Conservation (phyloP, 2,888 invertebrate genomes). For the Acleris emargana region DNA sequence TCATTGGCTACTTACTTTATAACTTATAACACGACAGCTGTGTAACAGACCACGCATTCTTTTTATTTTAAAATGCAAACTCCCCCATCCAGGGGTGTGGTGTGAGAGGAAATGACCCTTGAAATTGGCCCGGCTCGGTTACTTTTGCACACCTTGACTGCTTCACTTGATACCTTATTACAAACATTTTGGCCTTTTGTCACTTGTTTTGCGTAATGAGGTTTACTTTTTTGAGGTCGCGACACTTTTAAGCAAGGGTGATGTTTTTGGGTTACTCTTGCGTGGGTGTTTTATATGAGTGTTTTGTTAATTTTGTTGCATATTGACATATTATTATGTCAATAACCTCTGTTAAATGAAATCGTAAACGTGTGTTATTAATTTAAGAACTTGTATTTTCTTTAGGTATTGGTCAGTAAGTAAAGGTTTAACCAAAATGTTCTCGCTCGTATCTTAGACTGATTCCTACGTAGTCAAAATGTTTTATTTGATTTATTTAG, state of each 20-base stretch:
- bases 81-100: conserved; percentile 56
- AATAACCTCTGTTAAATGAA: no score
- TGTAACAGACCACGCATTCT: conserved; percentile 44
- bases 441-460: no score
- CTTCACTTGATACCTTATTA: conserved; percentile 70
- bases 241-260: conserved; percentile 9
- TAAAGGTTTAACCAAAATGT: no score
- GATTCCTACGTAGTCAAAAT: no score
- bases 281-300: no score
- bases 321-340: no score
- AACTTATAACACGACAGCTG: conserved; percentile 32
- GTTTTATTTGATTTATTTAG: no score
- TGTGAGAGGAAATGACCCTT: conserved; percentile 77
- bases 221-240: conserved; percentile 16
- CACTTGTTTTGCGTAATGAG: conserved; percentile 53
- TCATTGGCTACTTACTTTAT: conserved; percentile 35
- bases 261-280: no score
- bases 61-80: conserved; percentile 55
- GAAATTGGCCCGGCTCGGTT: conserved; percentile 74
- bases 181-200: conserved; percentile 61
- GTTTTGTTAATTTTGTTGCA: no score
- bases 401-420: no score
- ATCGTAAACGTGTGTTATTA: no score
- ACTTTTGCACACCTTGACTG: conserved; percentile 73
- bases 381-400: no score